phyloP scores from a whole-genome alignment of 1,140 invertebrate species.

The Pachypsylla venusta region DNA sequence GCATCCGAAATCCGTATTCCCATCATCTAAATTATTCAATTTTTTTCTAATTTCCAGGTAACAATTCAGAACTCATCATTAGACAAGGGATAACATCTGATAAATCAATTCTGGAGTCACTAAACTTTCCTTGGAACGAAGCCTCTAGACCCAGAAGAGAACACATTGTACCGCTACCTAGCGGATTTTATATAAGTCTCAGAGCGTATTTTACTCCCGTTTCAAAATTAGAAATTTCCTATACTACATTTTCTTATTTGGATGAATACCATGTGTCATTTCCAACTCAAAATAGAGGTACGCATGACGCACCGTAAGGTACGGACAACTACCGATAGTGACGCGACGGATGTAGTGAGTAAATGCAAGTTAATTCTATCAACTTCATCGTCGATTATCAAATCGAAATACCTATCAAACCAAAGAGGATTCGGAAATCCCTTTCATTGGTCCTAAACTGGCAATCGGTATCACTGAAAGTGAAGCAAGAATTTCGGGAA shows the following conservation, averaged over 20 bases:
- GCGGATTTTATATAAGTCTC: conserved; percentile 52
- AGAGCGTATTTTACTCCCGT: conserved; percentile 44
- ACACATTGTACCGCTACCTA: conserved; percentile 41
- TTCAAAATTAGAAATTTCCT: conserved; percentile 50
- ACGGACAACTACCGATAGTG: no score
- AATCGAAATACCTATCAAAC: no score
- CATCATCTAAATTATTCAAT: no score
- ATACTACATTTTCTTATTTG: conserved; percentile 55
- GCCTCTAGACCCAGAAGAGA: conserved; percentile 35
- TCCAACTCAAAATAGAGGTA: conserved; percentile 3
- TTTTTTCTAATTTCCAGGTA: conserved; percentile 33
- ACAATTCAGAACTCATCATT: conserved; percentile 39
- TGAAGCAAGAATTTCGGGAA: no score
- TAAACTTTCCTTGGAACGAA: conserved; percentile 34
- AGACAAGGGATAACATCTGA: conserved; percentile 51
- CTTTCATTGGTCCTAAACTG: no score
- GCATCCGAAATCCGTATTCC: no score
- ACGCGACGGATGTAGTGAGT: no score
- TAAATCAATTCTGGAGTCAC: conserved; percentile 39
- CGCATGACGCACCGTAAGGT: no score
- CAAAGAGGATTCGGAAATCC: no score
- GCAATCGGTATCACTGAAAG: no score
- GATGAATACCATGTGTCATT: conserved; percentile 22
- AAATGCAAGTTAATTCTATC: no score
- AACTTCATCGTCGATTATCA: no score